These are phyloP conservation scores for Thalassaphorura encarpata DNA, from an alignment of 1,140 invertebrate genomes.

Conservation along the genomic window DNA sequence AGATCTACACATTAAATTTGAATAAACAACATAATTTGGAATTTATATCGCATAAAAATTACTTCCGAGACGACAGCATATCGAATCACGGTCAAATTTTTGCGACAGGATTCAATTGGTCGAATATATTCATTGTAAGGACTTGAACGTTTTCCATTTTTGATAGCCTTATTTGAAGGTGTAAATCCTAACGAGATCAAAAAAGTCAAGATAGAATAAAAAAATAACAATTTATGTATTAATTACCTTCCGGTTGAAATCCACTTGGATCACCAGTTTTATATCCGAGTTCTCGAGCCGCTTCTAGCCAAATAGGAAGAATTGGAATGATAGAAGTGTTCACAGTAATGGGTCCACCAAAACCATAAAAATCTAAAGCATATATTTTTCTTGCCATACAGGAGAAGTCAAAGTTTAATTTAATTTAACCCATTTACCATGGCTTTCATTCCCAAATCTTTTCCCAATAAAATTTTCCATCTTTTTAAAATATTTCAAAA, in stretches of 20 bases:
- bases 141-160: background rate
- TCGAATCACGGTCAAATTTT: background rate
- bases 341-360: background rate
- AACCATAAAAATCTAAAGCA: slow-evolving; percentile 1
- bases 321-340: background rate
- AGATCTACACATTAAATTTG: background rate
- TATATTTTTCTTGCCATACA: background rate
- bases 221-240: background rate
- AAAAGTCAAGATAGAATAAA: background rate
- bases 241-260: background rate
- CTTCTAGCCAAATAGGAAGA: background rate
- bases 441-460: background rate
- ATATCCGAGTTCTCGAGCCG: slow-evolving; percentile 1
- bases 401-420: background rate
- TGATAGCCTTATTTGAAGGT: background rate
- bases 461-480: background rate
- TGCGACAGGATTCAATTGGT: background rate
- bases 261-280: background rate
- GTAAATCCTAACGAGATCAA: background rate
- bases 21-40: background rate
- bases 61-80: background rate
- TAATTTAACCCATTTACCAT: background rate
- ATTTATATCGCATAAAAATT: background rate
- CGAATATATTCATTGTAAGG: background rate
- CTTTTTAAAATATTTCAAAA: background rate